These are phyloP conservation scores for Gymnopithys bicolor DNA, from an alignment of 2,797 vertebrate species.

Conservation along the genomic window DNA sequence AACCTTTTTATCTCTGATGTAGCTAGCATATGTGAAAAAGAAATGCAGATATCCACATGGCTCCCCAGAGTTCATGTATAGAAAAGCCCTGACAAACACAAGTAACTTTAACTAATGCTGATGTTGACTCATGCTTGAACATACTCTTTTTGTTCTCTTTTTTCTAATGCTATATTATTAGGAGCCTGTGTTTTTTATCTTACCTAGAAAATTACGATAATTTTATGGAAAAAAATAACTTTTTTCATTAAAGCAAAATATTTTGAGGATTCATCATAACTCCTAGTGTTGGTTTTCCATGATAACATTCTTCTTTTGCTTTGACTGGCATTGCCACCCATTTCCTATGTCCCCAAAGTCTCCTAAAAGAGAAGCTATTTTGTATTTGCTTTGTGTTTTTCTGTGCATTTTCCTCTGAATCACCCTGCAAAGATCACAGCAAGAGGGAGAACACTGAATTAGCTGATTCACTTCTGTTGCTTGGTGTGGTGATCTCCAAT, in stretches of 20 bases:
- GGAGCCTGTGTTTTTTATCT: not conserved
- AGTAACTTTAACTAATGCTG: not conserved
- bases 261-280: not conserved
- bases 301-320: not conserved
- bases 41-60: slow-evolving; percentile 11
- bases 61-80: not conserved
- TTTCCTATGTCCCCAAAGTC: not conserved
- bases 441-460: not conserved
- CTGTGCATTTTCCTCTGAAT: slow-evolving; percentile 8
- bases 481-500: not conserved
- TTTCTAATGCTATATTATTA: not conserved
- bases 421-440: not conserved
- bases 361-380: not conserved
- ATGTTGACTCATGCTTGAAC: not conserved
- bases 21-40: not conserved
- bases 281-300: not conserved
- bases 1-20: slow-evolving; percentile 25
- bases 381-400: not conserved
- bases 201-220: not conserved
- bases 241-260: not conserved
- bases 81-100: not conserved
- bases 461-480: slow-evolving; percentile 21
- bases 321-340: not conserved
- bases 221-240: not conserved
- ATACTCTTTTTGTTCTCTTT: not conserved